Evolutionary conservation across 2,888 invertebrate genomes (phyloP).

Genomic region (Drosophila phalerata): DNA sequence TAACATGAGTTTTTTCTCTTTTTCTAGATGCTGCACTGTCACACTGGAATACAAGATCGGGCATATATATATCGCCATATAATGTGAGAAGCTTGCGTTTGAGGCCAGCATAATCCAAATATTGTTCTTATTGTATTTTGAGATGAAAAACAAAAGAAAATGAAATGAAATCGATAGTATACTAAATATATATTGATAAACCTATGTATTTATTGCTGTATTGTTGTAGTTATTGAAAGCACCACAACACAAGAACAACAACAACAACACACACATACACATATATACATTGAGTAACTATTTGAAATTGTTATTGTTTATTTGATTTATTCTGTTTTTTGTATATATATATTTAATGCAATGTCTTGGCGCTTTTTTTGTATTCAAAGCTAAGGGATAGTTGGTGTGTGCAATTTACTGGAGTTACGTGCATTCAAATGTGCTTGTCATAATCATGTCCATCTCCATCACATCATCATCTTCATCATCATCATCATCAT

Average conservation of each 20-base stretch:
- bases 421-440: slow-evolving; percentile 11
- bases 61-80: not conserved
- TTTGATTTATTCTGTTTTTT: slow-evolving; percentile 32
- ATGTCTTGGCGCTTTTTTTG: slow-evolving; percentile 37
- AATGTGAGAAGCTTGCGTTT: slow-evolving; percentile 36
- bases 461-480: slow-evolving; percentile 14
- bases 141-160: slow-evolving; percentile 38
- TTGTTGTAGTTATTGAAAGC: slow-evolving; percentile 69
- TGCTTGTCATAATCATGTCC: slow-evolving; percentile 36
- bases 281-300: slow-evolving; percentile 36
- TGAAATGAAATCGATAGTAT: slow-evolving; percentile 42
- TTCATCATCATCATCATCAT: slow-evolving; percentile 14
- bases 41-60: slow-evolving; percentile 12
- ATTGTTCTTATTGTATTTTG: slow-evolving; percentile 59
- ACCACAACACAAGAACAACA: slow-evolving; percentile 37
- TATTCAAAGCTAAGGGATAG: slow-evolving; percentile 34
- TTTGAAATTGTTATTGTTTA: slow-evolving; percentile 42
- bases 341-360: slow-evolving; percentile 34
- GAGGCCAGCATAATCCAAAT: slow-evolving; percentile 32
- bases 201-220: slow-evolving; percentile 70
- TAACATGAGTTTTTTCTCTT: slow-evolving; percentile 69
- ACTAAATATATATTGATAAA: slow-evolving; percentile 62
- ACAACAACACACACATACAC: slow-evolving; percentile 33
- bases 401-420: slow-evolving; percentile 26
- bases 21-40: slow-evolving; percentile 56